Conservation (phyloP, 2,797 vertebrate genomes). For the Hyperoplus immaculatus region DNA sequence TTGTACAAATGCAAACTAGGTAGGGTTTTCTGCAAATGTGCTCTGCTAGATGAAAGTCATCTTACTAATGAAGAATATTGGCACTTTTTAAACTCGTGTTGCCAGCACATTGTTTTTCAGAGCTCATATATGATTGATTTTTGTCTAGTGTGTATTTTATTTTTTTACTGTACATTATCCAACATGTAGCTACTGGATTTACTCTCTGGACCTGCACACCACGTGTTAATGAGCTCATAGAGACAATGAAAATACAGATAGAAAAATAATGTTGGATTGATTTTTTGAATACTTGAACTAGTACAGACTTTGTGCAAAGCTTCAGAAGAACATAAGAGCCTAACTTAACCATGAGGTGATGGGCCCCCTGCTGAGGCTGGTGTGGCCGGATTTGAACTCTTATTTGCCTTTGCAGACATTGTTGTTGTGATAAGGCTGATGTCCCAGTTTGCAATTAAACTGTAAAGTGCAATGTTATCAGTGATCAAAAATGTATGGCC, state of each 20-base stretch:
- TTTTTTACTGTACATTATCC: slow-evolving; percentile 3
- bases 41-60: neutral
- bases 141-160: neutral
- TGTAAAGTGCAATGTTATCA: neutral
- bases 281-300: neutral
- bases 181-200: neutral
- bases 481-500: slow-evolving; percentile 9
- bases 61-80: neutral
- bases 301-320: neutral
- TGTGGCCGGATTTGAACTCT: neutral
- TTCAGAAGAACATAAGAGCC: neutral
- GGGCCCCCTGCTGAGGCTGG: neutral
- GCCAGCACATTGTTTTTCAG: neutral
- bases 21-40: no score
- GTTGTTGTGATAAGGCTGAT: neutral
- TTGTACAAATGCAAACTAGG: slow-evolving; percentile 17
- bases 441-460: neutral
- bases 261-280: neutral
- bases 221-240: no score
- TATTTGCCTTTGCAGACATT: neutral
- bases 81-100: neutral
- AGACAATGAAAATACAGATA: neutral
- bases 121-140: neutral
- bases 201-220: neutral
- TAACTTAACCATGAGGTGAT: neutral